Evolutionary conservation across 2,888 invertebrate species (phyloP).

Genomic region (Rhingia campestris): DNA sequence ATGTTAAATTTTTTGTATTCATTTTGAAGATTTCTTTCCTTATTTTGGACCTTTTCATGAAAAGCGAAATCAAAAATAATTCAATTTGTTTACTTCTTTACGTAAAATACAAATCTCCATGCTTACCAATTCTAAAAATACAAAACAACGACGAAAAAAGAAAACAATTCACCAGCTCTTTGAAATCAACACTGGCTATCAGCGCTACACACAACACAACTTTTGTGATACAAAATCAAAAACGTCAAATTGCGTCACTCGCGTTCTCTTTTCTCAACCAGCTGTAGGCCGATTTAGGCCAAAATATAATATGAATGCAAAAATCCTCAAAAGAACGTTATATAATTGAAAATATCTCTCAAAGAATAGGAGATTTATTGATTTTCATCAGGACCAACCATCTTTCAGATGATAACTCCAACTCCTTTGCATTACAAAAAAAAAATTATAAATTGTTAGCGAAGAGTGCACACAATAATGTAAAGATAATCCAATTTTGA

Average conservation of each 20-base stretch:
- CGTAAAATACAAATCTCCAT: too few species aligned
- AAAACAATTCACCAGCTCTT: neutral
- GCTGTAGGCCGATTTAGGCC: neutral
- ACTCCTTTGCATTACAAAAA: neutral
- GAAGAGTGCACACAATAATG: constrained; percentile 2
- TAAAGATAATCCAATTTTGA: constrained; percentile 9
- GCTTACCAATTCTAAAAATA: constrained; percentile 15
- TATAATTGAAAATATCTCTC: constrained; percentile 2
- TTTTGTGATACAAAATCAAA: constrained; percentile 48
- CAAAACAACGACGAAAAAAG: constrained; percentile 8
- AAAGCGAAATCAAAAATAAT: neutral
- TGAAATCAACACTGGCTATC: constrained; percentile 18
- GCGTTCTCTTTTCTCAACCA: constrained; percentile 30
- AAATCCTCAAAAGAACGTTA: neutral
- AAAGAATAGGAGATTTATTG: constrained; percentile 9
- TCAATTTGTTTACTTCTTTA: too few species aligned
- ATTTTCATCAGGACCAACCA: constrained; percentile 20
- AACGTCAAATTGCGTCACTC: constrained; percentile 63
- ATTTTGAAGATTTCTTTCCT: neutral
- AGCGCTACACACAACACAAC: constrained; percentile 8
- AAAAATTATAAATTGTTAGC: too few species aligned
- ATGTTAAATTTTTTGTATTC: neutral
- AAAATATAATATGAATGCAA: neutral
- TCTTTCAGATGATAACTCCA: neutral
- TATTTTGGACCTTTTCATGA: neutral